Percentiles rank a stretch among this genome's conserved stretches.
Conservation (phyloP, 2,797 vertebrate species). For the Myotis daubentonii region DNA sequence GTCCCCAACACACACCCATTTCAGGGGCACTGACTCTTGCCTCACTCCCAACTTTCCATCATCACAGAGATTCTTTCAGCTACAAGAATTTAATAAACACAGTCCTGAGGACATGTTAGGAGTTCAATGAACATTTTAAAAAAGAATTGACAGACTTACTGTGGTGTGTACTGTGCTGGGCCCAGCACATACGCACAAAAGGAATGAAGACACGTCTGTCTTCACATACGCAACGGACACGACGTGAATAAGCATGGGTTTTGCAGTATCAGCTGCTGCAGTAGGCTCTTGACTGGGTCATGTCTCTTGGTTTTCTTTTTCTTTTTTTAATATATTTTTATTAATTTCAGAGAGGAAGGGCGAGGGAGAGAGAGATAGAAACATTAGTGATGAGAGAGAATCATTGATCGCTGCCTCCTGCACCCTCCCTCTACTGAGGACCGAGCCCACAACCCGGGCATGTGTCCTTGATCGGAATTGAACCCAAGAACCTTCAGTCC, state of each 20-base stretch:
- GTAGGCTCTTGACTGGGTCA: not conserved
- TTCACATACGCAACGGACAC: not conserved
- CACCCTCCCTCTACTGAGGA: too few species aligned
- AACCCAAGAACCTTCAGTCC: too few species aligned
- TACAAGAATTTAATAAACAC: not conserved
- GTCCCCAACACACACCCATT: not conserved
- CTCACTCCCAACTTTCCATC: not conserved
- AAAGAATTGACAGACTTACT: not conserved
- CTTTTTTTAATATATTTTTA: too few species aligned
- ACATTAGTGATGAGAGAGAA: too few species aligned
- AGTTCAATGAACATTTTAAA: not conserved
- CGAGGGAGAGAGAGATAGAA: too few species aligned
- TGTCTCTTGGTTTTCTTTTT: not conserved
- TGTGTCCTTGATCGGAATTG: too few species aligned
- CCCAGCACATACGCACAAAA: not conserved
- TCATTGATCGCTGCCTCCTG: too few species aligned
- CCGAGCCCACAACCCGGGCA: too few species aligned
- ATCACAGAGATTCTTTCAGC: not conserved
- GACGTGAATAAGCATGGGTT: not conserved
- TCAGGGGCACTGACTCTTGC: not conserved
- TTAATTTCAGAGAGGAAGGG: too few species aligned
- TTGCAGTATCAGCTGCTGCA: not conserved
- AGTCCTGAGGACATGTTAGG: not conserved
- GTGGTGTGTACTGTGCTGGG: not conserved
- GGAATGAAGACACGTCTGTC: not conserved